Evolutionary conservation across 1,140 invertebrate species (phyloP).

Genomic region (Asbolus verrucosus): DNA sequence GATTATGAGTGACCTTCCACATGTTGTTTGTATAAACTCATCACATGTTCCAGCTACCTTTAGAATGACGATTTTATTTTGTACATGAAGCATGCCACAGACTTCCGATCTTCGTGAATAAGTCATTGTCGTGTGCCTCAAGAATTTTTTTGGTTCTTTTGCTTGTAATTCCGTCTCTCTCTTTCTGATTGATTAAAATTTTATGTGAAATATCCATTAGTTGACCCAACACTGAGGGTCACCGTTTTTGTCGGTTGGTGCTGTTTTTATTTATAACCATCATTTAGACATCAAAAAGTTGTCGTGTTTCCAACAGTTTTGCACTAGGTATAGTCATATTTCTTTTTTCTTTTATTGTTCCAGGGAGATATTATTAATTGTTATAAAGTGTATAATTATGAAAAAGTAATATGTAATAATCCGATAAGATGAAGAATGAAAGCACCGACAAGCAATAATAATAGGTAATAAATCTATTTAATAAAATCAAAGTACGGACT

Average conservation of each 20-base stretch:
- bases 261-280: conserved; percentile 7
- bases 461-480: conserved; percentile 46
- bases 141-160: conserved; percentile 4
- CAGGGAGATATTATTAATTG: conserved; percentile 23
- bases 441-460: conserved; percentile 40
- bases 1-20: conserved; percentile 35
- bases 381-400: conserved; percentile 23
- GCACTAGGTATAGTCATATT: conserved; percentile 1
- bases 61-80: conserved; percentile 28
- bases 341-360: conserved; percentile 30
- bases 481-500: conserved; percentile 47
- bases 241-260: neutral
- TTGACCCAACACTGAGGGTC: conserved; percentile 3
- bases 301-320: neutral
- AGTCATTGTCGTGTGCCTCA: conserved; percentile 13
- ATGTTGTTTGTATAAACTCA: conserved; percentile 34
- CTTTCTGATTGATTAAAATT: conserved; percentile 12
- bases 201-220: neutral
- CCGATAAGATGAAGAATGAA: conserved; percentile 35
- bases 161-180: neutral
- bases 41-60: conserved; percentile 29
- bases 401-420: conserved; percentile 18
- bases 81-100: conserved; percentile 18
- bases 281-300: conserved; percentile 16
- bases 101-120: conserved; percentile 34